These are phyloP conservation scores for Polydrusus tereticollis DNA, from an alignment of 2,888 invertebrate species.

Conservation along the genomic window DNA sequence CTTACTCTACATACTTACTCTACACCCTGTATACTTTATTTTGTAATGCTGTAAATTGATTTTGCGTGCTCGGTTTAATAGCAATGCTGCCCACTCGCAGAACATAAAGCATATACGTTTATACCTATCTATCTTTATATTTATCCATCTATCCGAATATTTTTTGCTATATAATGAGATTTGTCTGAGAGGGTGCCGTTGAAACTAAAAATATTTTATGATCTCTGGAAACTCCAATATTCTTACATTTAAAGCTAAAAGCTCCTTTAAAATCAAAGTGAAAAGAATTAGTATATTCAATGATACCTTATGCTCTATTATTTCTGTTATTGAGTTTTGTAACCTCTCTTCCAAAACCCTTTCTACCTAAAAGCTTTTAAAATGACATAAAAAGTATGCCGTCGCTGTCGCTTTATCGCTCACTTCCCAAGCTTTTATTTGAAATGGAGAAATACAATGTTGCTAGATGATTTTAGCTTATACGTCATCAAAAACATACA, in stretches of 20 bases:
- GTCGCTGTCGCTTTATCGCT: not conserved
- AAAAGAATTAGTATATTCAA: not conserved
- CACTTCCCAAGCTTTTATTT: not conserved
- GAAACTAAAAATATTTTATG: no score
- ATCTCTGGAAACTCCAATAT: no score
- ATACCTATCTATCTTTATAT: no score
- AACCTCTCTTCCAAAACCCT: not conserved
- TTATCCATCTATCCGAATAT: no score
- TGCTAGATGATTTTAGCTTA: not conserved
- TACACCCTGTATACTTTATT: no score
- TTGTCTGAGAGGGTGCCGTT: no score
- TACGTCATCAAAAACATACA: not conserved
- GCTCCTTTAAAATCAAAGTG: not conserved
- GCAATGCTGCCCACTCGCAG: no score
- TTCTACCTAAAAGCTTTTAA: constrained; percentile 13
- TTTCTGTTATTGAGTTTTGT: constrained; percentile 16
- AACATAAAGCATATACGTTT: no score
- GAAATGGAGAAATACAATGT: not conserved
- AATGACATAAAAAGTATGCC: constrained; percentile 3
- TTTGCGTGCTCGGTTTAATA: no score
- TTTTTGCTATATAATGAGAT: no score
- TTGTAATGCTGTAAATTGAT: no score
- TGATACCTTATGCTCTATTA: not conserved
- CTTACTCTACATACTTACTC: no score
- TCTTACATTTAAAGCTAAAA: not conserved